Evolutionary conservation across 92 coral and sea anemone genomes (phyloP), one percentile per base, ranked within the genome.

Genomic region (Pocillopora grandis): DNA sequence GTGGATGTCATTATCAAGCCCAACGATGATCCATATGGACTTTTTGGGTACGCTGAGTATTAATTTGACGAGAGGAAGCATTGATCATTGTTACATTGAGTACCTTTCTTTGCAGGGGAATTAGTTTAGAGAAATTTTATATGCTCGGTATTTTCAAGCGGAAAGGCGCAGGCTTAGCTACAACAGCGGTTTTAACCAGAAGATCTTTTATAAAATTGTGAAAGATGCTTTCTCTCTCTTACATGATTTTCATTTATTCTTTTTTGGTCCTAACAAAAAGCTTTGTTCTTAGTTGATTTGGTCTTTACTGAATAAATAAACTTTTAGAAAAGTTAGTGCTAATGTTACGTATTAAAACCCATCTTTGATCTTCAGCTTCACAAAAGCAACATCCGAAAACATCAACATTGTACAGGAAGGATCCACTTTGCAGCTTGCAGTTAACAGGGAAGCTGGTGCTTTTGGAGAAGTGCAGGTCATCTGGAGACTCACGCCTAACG

Each of bases 1-100:
- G 93, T 96, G 9, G 77, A 90, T 66, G 94, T 96, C 31, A 90
- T 88, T 63, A 91, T 96, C 72, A 80, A 84, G 13, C 97, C 99
- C 11, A 96, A 87, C 57, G 99, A 96, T 79, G 84, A 92, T 13
- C 98, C 99, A 9, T 87, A 90, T 20, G 99, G 99, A 36, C 90
- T 82, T 5, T 96, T 96, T 81, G 98, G 95, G 99, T 96, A 94
- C 66, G 90, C 81, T 27, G 31, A 27, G 31, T 49, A 35, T 67
- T 58, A 57, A 13, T 18, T 9, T 42, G 5, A 2, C 12, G 68
- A 12, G 23, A 37, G 8, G 60, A 1, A 21, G 8, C 62, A 59
- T 59, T 12, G 14, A 59, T 59, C 10, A 66, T 19, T 3, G 15
- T 1, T 64, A 64, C 19, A 9, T 19, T 4, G 7, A 4, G 10